Evolutionary conservation across 2,113 vertebrate species (phyloP), one percentile per base, ranked within the genome.

Genomic region (Pomatorhinus ruficollis): DNA sequence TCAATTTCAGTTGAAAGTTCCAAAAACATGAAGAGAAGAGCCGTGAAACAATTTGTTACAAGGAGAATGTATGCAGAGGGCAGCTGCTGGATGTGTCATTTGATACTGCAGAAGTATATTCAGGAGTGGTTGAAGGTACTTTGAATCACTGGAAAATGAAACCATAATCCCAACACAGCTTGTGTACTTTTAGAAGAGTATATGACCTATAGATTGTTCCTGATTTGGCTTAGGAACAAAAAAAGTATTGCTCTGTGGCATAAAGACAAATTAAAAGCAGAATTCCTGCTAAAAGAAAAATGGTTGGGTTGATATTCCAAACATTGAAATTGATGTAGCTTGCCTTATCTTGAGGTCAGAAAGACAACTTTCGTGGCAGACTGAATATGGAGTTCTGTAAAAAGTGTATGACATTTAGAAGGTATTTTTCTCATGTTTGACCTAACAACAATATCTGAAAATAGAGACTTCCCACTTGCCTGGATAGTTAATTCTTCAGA

Each of bases 361-460:
- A 90, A 57, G 20, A 25, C 28, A n/a, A 12, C n/a, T 83, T 90
- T 72, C 15, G 8, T 69, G 50, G 37, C 54, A 77, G 22, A 28
- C 11, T 56, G 21, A 16, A 3, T 39, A 13, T 47, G 24, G 88
- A 57, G 15, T 25, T 86, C 66, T 65, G 24, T 69, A 50, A 85
- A 68, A 33, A 50, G 14, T 5, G 3, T 64, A 11, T 57, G 53
- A 57, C 5, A 20, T 77, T 80, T 61, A 37, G 19, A 79, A 13
- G 30, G 20, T 49, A 30, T 57, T 94, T 96, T 89, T 77, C 28
- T 89, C 50, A 54, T 89, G 20, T 20, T 72, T 89, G 47, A 28
- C 25, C 66, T 83, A 45, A 57, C 24, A 79, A 12, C 30, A 39
- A 2, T 42, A n/a, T 76, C 25, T 53, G 59, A 57, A 72, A 77